Percentiles rank a stretch among this genome's conserved stretches.
Conservation (phyloP, 2,888 invertebrate species). For the Leptura quadrifasciata region DNA sequence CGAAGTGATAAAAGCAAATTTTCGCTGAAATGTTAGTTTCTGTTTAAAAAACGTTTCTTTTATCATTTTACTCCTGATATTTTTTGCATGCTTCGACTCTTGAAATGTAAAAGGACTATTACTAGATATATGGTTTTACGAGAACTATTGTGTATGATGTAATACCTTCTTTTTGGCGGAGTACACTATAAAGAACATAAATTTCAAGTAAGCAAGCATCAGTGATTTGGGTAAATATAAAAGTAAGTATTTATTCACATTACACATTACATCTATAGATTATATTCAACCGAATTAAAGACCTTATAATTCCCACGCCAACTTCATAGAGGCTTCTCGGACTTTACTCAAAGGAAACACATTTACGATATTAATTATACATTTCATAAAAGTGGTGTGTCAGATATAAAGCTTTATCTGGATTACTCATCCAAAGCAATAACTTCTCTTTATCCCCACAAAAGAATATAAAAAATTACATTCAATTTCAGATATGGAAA, state of each 20-base stretch:
- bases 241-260: background rate
- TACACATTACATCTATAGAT: background rate
- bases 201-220: no score
- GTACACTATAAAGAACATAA: no score
- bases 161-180: no score
- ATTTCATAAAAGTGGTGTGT: background rate
- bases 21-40: no score
- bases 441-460: background rate
- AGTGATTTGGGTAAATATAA: background rate
- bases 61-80: no score
- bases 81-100: no score
- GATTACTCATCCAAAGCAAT: slow-evolving; percentile 7
- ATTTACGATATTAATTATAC: background rate
- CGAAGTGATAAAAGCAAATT: no score
- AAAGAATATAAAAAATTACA: background rate
- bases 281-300: background rate
- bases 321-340: background rate
- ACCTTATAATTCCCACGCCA: background rate
- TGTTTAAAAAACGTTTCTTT: no score
- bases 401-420: slow-evolving; percentile 4
- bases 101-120: no score
- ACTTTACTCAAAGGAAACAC: background rate
- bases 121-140: no score
- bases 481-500: background rate
- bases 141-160: no score